Conservation (phyloP, 2,888 invertebrate species). For the Apantesis nais region DNA sequence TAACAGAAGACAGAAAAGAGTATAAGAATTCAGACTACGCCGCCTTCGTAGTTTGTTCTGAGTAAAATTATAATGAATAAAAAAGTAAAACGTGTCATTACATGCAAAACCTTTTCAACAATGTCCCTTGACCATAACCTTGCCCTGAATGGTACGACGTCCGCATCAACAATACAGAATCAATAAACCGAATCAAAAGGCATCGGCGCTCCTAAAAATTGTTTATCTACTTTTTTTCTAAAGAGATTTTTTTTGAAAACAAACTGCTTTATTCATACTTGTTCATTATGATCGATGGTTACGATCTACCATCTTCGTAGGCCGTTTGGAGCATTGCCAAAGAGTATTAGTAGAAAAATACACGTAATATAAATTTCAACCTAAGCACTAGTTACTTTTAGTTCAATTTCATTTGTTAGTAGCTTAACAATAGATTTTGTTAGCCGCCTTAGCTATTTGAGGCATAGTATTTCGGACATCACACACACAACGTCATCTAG, state of each 20-base stretch:
- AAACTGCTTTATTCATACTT: constrained; percentile 33
- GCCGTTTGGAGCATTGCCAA: constrained; percentile 45
- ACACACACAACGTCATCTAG: no score
- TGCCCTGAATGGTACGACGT: constrained; percentile 1
- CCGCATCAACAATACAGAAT: constrained; percentile 6
- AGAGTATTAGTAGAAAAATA: constrained; percentile 25
- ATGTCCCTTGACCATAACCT: constrained; percentile 7
- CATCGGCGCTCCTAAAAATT: constrained; percentile 16
- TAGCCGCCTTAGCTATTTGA: background rate
- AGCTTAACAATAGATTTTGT: background rate
- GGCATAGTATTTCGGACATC: no score
- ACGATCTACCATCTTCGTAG: constrained; percentile 35
- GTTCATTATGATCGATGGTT: constrained; percentile 45
- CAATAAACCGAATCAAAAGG: constrained; percentile 21
- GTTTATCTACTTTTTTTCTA: constrained; percentile 23
- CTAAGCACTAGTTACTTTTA: background rate
- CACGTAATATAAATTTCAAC: constrained; percentile 7
- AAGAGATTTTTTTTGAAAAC: constrained; percentile 27
- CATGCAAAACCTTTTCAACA: background rate
- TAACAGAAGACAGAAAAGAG: no score
- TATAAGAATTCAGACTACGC: background rate
- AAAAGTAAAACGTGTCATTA: background rate
- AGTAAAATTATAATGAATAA: background rate
- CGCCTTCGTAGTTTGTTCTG: background rate
- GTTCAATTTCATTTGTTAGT: background rate